phyloP scores from a whole-genome alignment of 2,797 vertebrate species.

The Botia kubotai region DNA sequence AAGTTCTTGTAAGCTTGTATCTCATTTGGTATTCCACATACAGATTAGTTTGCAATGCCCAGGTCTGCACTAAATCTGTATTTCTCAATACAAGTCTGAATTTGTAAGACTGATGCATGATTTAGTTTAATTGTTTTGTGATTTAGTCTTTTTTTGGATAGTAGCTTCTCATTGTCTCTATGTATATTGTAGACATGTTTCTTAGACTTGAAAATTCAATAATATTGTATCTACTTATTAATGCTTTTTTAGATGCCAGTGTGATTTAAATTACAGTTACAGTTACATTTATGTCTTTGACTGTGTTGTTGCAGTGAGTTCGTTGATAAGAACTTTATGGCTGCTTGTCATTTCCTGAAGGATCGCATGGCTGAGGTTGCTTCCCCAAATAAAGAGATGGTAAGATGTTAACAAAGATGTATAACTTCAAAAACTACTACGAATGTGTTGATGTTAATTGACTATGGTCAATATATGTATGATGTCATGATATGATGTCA shows the following conservation, averaged over 20 bases:
- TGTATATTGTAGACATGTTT: no score
- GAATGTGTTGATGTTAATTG: background rate
- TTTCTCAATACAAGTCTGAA: conserved; percentile 9
- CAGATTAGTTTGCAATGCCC: conserved; percentile 6
- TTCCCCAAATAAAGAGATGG: conserved; percentile 83
- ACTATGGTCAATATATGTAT: background rate
- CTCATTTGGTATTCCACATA: conserved; percentile 31
- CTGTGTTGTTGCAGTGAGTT: conserved; percentile 78
- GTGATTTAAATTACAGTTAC: conserved; percentile 4
- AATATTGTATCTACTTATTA: no score
- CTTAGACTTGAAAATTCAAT: no score
- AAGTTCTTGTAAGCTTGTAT: conserved; percentile 13
- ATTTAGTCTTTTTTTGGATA: background rate
- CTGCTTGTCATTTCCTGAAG: conserved; percentile 85
- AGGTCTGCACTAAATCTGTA: conserved; percentile 15
- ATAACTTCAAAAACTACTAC: background rate
- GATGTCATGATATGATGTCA: no score
- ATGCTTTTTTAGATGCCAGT: conserved; percentile 3
- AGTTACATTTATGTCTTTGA: background rate
- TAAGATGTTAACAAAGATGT: conserved; percentile 57
- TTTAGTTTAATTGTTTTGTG: background rate
- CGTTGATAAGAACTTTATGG: conserved; percentile 87
- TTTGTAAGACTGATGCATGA: conserved; percentile 28
- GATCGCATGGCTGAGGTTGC: conserved; percentile 86
- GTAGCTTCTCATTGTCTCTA: background rate